These are phyloP conservation scores for Leptinotarsa defecta DNA, from an alignment of 1,140 invertebrate genomes.

Conservation along the genomic window DNA sequence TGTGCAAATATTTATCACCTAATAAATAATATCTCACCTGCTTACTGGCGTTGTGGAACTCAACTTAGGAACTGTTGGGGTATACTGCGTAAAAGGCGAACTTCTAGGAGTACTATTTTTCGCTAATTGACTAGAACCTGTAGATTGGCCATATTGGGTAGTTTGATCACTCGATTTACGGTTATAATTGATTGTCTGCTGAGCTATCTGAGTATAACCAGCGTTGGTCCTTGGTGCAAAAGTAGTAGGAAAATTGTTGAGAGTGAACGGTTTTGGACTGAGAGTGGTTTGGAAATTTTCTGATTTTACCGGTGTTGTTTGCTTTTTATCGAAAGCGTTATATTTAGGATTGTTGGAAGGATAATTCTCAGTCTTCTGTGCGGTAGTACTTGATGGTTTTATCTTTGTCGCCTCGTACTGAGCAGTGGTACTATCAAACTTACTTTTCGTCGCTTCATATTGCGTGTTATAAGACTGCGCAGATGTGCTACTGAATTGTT, in stretches of 20 bases:
- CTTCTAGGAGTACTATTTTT: slow-evolving; percentile 45
- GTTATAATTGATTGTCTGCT: slow-evolving; percentile 45
- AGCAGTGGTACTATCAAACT: not conserved
- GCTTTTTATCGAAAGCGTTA: slow-evolving; percentile 40
- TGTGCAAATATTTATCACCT: too few species aligned
- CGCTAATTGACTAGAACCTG: not conserved
- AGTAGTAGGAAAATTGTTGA: slow-evolving; percentile 45
- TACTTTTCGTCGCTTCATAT: slow-evolving; percentile 18
- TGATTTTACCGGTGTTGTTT: slow-evolving; percentile 37
- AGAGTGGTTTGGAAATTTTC: slow-evolving; percentile 50
- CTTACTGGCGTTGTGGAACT: slow-evolving; percentile 50
- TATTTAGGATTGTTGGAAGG: slow-evolving; percentile 42
- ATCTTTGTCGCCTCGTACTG: slow-evolving; percentile 41
- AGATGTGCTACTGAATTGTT: slow-evolving; percentile 16
- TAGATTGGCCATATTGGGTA: slow-evolving; percentile 21
- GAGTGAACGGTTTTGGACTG: slow-evolving; percentile 46
- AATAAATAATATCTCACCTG: slow-evolving; percentile 20
- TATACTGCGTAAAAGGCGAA: slow-evolving; percentile 52
- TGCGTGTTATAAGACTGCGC: slow-evolving; percentile 29
- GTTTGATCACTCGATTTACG: slow-evolving; percentile 20
- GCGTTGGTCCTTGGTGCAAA: slow-evolving; percentile 50
- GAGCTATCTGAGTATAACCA: slow-evolving; percentile 45
- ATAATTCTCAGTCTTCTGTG: slow-evolving; percentile 37
- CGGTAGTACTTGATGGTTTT: slow-evolving; percentile 27
- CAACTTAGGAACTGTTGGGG: slow-evolving; percentile 54